Conservation (phyloP, 2,888 invertebrate species). For the Yponomeuta cagnagella region DNA sequence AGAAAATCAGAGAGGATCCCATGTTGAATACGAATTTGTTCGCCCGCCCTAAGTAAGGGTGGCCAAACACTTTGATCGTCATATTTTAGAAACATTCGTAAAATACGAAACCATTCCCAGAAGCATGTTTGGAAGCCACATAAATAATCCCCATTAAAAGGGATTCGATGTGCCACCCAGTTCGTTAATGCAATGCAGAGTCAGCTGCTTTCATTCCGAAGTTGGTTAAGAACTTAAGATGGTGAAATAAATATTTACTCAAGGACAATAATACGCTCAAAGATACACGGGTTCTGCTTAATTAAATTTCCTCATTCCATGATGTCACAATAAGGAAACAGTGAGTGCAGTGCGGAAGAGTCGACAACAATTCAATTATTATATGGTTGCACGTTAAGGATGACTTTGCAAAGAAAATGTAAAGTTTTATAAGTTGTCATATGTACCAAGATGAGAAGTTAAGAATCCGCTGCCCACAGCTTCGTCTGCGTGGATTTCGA, state of each 20-base stretch:
- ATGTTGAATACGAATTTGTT: too few species aligned
- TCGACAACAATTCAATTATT: too few species aligned
- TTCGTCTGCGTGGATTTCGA: too few species aligned
- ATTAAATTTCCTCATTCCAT: background rate
- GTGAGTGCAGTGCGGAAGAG: background rate
- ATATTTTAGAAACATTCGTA: background rate
- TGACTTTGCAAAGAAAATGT: too few species aligned
- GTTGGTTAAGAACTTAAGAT: background rate
- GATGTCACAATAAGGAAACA: background rate
- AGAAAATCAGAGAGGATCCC: too few species aligned
- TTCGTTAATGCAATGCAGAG: background rate
- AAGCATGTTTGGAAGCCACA: background rate
- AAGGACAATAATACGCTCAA: background rate
- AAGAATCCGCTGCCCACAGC: too few species aligned
- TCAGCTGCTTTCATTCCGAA: background rate
- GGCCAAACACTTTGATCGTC: background rate
- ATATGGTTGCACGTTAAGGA: too few species aligned
- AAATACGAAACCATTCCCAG: background rate
- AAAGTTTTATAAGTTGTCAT: too few species aligned
- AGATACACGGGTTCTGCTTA: background rate
- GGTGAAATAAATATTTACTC: background rate
- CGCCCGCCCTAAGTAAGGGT: too few species aligned
- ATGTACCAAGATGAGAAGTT: too few species aligned
- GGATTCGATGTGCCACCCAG: background rate
- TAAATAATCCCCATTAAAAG: background rate